Percentiles rank a stretch among this genome's conserved stretches.
Evolutionary conservation across 2,797 vertebrate species (phyloP).

Genomic region (Sardinella longiceps): DNA sequence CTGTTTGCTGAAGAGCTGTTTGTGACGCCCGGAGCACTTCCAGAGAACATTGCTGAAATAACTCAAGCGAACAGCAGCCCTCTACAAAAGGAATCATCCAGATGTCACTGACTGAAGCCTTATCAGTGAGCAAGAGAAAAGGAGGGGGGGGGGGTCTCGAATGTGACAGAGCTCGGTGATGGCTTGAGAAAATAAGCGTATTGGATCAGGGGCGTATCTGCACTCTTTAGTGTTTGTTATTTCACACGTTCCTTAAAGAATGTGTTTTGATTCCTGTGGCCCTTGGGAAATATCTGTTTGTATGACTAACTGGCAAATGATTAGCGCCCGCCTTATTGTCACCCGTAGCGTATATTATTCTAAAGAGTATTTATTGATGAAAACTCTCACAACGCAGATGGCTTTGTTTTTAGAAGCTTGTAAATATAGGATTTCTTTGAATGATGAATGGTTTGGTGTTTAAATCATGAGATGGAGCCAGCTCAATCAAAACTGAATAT

Average conservation of each 20-base stretch:
- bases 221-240: slow-evolving; percentile 45
- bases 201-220: slow-evolving; percentile 41
- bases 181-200: slow-evolving; percentile 46
- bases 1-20: slow-evolving; percentile 30
- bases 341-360: slow-evolving; percentile 35
- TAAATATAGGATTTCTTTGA: slow-evolving; percentile 34
- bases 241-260: slow-evolving; percentile 44
- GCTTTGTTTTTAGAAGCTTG: slow-evolving; percentile 32
- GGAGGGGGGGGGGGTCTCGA: neutral
- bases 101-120: slow-evolving; percentile 8
- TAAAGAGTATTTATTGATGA: slow-evolving; percentile 39
- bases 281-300: slow-evolving; percentile 50
- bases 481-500: slow-evolving; percentile 39
- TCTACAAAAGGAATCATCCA: slow-evolving; percentile 18
- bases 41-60: slow-evolving; percentile 32
- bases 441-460: slow-evolving; percentile 46
- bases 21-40: slow-evolving; percentile 15
- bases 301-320: slow-evolving; percentile 45
- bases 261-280: slow-evolving; percentile 38
- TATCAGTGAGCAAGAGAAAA: neutral
- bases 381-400: slow-evolving; percentile 45
- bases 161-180: slow-evolving; percentile 21
- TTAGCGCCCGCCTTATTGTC: slow-evolving; percentile 40
- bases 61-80: slow-evolving; percentile 29
- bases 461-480: slow-evolving; percentile 39